A percentile compares a stretch with the other conserved stretches of the same genome.
These are phyloP conservation scores for Nothobranchius furzeri DNA, from an alignment of 2,113 vertebrate species.

Conservation along the genomic window DNA sequence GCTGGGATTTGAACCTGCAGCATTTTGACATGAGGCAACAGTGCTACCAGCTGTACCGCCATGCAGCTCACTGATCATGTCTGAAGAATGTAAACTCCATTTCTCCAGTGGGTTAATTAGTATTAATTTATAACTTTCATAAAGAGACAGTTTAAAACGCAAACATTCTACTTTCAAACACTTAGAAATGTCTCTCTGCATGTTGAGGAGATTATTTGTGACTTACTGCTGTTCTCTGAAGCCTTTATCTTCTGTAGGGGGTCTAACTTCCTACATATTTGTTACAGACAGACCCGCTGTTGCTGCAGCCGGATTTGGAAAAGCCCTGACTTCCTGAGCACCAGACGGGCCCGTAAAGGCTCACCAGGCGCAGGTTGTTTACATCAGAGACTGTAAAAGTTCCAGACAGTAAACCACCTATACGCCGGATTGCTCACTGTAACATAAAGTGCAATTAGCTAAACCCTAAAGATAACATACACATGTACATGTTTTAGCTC, in stretches of 20 bases:
- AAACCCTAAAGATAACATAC: background rate
- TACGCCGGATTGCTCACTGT: background rate
- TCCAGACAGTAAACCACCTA: constrained; percentile 3
- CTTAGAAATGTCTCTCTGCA: too few species aligned
- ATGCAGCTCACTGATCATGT: too few species aligned
- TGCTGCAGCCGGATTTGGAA: constrained; percentile 49
- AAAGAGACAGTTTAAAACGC: too few species aligned
- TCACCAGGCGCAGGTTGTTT: constrained; percentile 28
- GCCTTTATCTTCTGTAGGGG: constrained; percentile 20
- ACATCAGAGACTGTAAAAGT: constrained; percentile 14
- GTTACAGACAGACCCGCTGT: constrained; percentile 39
- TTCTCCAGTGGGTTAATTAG: too few species aligned
- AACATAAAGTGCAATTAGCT: constrained; percentile 7
- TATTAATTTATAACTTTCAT: too few species aligned
- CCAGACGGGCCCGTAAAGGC: constrained; percentile 26
- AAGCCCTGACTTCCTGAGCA: constrained; percentile 38
- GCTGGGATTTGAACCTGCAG: too few species aligned
- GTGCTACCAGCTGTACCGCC: too few species aligned
- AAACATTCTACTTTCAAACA: too few species aligned
- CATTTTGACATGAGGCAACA: too few species aligned
- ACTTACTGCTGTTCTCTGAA: too few species aligned
- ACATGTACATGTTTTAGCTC: background rate
- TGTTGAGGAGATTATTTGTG: too few species aligned
- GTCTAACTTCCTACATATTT: constrained; percentile 49
- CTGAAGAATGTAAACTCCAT: too few species aligned